A percentile compares a stretch with the other conserved stretches of the same genome.
phyloP scores from a whole-genome alignment of 2,888 invertebrate species.

The Tinea pellionella region DNA sequence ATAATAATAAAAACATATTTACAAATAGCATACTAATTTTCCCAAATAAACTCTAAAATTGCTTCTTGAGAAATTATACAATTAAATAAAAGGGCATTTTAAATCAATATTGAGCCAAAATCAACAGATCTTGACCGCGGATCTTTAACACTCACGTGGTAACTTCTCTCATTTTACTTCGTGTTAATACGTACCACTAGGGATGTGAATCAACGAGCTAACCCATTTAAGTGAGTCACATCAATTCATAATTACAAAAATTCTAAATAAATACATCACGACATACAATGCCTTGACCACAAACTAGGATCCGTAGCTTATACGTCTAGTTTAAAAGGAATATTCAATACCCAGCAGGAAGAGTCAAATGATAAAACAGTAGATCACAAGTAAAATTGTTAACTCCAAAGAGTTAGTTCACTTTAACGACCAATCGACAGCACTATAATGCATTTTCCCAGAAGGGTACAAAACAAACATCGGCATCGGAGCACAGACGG shows the following conservation, averaged over 20 bases:
- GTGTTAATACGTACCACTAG: not conserved
- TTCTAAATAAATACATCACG: too few relatives aligned
- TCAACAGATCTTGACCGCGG: not conserved
- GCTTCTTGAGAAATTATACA: constrained; percentile 11
- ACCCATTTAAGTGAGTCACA: not conserved
- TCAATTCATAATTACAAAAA: too few relatives aligned
- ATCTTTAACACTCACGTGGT: constrained; percentile 2
- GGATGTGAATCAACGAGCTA: not conserved
- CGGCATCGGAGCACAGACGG: not conserved
- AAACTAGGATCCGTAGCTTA: too few relatives aligned
- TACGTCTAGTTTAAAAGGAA: too few relatives aligned
- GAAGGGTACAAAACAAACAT: not conserved
- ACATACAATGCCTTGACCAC: too few relatives aligned
- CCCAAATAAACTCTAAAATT: constrained; percentile 3
- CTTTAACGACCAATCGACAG: not conserved
- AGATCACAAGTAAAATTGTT: too few relatives aligned
- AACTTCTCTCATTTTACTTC: constrained; percentile 1
- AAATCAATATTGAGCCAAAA: not conserved
- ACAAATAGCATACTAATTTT: not conserved
- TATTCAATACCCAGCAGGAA: too few relatives aligned
- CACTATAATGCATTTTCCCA: not conserved
- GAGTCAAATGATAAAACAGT: too few relatives aligned
- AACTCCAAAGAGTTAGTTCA: too few relatives aligned
- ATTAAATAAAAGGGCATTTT: not conserved
- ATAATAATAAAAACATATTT: not conserved